A percentile compares a stretch with the other conserved stretches of the same genome.
Conservation (phyloP, 2,888 invertebrate genomes). For the Heliothis peltigera region DNA sequence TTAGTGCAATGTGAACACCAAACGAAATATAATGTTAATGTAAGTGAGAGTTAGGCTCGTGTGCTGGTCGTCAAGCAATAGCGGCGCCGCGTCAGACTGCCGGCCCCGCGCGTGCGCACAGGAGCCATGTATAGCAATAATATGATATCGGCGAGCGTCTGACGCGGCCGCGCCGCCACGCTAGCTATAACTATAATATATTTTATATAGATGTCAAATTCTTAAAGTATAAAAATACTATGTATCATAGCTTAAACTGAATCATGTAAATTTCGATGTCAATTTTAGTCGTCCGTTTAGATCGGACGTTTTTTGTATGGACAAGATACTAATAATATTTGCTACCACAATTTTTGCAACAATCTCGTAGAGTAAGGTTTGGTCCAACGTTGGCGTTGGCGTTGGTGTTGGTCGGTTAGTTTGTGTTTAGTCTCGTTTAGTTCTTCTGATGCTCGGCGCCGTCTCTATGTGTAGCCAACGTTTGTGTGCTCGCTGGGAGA, state of each 20-base stretch:
- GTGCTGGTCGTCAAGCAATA: conserved; percentile 64
- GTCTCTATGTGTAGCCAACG: conserved; percentile 46
- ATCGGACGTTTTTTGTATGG: conserved; percentile 80
- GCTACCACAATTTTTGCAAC: conserved; percentile 87
- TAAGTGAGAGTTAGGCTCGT: conserved; percentile 68
- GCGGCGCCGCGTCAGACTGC: conserved; percentile 30
- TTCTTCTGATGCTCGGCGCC: conserved; percentile 55
- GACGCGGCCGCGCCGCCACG: conserved; percentile 24
- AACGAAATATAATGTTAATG: conserved; percentile 69
- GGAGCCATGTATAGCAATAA: conserved; percentile 49
- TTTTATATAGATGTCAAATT: conserved; percentile 88
- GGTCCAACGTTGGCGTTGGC: conserved; percentile 78
- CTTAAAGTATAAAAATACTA: conserved; percentile 77
- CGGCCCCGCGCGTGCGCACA: neutral
- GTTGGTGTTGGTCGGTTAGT: conserved; percentile 71
- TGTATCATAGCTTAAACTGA: conserved; percentile 86
- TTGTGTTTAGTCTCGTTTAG: conserved; percentile 67
- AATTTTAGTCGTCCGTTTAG: conserved; percentile 85
- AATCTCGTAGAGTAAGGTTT: conserved; percentile 78
- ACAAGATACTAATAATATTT: conserved; percentile 72
- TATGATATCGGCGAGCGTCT: conserved; percentile 14
- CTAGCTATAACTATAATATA: conserved; percentile 75
- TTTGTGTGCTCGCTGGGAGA: conserved; percentile 23
- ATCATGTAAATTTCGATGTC: conserved; percentile 88
- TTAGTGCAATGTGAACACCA: conserved; percentile 85